Conservation (phyloP, 2,888 invertebrate genomes). For the Gymnoscelis rufifasciata region DNA sequence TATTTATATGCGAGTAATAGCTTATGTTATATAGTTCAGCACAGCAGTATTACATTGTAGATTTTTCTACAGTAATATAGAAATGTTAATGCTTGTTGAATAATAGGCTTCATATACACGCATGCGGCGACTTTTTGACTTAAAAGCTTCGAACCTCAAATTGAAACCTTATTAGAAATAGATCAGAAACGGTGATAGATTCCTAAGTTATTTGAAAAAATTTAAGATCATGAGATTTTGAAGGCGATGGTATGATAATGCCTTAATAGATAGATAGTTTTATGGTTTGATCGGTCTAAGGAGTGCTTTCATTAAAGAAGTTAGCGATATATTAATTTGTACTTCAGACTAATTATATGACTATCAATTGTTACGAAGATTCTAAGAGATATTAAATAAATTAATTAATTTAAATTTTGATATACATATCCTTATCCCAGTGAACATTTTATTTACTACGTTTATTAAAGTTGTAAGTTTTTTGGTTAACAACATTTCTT, state of each 20-base stretch:
- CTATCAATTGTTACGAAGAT: no score
- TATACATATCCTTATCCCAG: no score
- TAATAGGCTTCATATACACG: constrained; percentile 1
- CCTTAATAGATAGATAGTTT: background rate
- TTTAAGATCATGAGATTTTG: background rate
- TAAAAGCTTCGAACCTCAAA: background rate
- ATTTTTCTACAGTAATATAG: constrained; percentile 12
- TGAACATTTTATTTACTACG: no score
- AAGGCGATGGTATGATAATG: background rate
- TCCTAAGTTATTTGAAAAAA: constrained; percentile 4
- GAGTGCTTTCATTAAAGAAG: no score
- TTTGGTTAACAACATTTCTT: no score
- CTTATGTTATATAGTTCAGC: constrained; percentile 27
- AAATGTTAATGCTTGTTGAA: constrained; percentile 10
- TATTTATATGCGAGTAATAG: constrained; percentile 19
- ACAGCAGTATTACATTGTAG: constrained; percentile 15
- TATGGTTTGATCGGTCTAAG: background rate
- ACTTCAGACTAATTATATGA: no score
- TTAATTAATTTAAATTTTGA: no score
- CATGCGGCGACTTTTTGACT: background rate
- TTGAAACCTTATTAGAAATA: background rate
- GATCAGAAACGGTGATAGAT: constrained; percentile 4
- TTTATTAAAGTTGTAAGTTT: no score
- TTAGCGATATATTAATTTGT: no score
- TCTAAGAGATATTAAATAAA: no score